Conservation (phyloP, 2,113 vertebrate genomes). For the Sorex araneus region DNA sequence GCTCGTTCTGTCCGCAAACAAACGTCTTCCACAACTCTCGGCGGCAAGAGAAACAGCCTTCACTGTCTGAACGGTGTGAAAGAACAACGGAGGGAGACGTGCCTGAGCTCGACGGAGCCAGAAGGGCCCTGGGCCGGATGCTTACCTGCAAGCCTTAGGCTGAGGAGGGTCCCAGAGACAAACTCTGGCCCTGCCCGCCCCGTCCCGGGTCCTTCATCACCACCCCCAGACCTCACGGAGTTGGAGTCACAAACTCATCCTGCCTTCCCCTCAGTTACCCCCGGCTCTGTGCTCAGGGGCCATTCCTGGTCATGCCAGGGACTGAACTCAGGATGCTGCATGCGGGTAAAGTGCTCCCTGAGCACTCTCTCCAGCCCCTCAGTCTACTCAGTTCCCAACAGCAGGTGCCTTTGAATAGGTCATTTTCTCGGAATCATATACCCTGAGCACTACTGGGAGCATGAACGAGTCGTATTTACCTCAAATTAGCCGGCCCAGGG, state of each 20-base stretch:
- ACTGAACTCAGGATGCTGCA: too few relatives aligned
- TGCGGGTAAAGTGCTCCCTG: too few relatives aligned
- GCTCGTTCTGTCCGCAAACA: conserved; percentile 3
- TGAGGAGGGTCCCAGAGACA: not conserved
- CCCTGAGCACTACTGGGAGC: conserved; percentile 52
- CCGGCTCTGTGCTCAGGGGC: too few relatives aligned
- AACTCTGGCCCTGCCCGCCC: not conserved
- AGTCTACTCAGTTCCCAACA: not conserved
- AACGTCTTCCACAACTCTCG: conserved; percentile 16
- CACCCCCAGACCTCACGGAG: not conserved
- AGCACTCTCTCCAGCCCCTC: too few relatives aligned
- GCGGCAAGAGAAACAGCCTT: not conserved
- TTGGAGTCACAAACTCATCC: not conserved
- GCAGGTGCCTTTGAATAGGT: not conserved
- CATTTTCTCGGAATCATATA: not conserved
- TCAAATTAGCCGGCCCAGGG: not conserved
- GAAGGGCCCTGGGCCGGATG: too few relatives aligned
- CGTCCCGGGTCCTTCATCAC: not conserved
- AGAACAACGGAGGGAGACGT: not conserved
- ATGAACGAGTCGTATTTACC: not conserved
- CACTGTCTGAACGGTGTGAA: not conserved
- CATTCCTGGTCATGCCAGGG: too few relatives aligned
- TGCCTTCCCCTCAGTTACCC: too few relatives aligned
- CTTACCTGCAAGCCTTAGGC: not conserved
- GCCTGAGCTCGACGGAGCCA: too few relatives aligned